Conservation (phyloP, 2,113 vertebrate genomes). For the Trogon surrucura region DNA sequence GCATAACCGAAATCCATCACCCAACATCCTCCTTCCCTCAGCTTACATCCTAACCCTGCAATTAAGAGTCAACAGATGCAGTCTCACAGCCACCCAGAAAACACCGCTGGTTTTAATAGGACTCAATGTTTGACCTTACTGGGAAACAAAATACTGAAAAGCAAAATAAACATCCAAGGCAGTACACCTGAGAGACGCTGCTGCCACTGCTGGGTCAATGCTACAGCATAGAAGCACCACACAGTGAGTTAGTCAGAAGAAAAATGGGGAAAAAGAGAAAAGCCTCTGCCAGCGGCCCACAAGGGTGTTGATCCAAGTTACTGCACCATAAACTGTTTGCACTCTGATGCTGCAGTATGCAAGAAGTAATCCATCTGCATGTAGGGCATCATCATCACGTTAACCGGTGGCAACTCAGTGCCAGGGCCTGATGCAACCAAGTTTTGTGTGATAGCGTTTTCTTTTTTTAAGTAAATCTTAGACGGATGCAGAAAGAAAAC, state of each 20-base stretch:
- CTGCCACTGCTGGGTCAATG: background rate
- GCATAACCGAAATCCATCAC: background rate
- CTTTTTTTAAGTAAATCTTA: background rate
- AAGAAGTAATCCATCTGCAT: background rate
- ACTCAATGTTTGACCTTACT: background rate
- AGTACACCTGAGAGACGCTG: background rate
- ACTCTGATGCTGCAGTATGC: background rate
- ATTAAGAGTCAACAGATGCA: background rate
- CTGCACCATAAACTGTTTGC: background rate
- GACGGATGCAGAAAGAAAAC: background rate
- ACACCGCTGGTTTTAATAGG: background rate
- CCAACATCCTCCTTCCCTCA: background rate
- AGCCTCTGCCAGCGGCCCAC: background rate
- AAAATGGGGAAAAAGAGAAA: background rate
- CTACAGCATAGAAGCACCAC: background rate
- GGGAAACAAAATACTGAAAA: background rate
- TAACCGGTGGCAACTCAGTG: no score
- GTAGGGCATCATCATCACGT: accelerated
- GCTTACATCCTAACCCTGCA: background rate
- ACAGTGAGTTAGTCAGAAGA: accelerated
- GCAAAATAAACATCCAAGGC: background rate
- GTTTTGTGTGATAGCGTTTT: background rate
- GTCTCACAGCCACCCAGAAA: background rate
- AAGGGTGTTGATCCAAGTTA: background rate
- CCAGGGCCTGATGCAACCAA: background rate